These are phyloP conservation scores for Drosophila suboccidentalis DNA, from an alignment of 2,888 invertebrate genomes.

Conservation along the genomic window DNA sequence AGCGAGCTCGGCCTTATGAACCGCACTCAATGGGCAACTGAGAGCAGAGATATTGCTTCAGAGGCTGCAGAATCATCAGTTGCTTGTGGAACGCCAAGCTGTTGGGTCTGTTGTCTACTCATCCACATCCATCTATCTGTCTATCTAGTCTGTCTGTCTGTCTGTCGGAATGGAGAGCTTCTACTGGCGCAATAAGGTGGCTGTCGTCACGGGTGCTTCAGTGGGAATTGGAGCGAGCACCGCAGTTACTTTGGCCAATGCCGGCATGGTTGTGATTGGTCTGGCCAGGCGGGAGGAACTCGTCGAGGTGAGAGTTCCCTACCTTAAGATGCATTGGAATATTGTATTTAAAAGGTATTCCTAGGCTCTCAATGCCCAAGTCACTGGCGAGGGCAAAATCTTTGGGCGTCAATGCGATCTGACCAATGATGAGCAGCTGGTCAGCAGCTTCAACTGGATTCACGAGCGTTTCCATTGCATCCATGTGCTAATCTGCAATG, in stretches of 20 bases:
- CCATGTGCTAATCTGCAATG: constrained; percentile 85
- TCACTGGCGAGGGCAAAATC: constrained; percentile 84
- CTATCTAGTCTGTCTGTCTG: not conserved
- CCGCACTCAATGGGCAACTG: constrained; percentile 37
- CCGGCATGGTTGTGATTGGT: constrained; percentile 87
- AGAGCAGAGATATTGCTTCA: constrained; percentile 27
- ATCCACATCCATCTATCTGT: not conserved
- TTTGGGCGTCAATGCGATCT: constrained; percentile 84
- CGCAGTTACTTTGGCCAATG: constrained; percentile 84
- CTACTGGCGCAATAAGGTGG: constrained; percentile 83
- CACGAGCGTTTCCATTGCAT: constrained; percentile 78
- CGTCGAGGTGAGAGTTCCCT: constrained; percentile 83
- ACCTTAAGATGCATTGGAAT: not conserved
- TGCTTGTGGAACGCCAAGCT: constrained; percentile 73
- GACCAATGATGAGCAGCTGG: constrained; percentile 78
- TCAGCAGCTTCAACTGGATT: constrained; percentile 82
- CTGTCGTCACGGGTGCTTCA: constrained; percentile 86
- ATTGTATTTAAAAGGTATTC: not conserved
- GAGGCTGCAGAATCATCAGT: constrained; percentile 42
- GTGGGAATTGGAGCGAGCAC: constrained; percentile 86
- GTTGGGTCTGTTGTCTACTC: constrained; percentile 32
- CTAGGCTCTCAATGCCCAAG: constrained; percentile 78
- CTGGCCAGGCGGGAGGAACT: constrained; percentile 86
- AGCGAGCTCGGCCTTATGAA: constrained; percentile 40
- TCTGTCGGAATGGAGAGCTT: constrained; percentile 50